Base-by-base conservation (phyloP, 2,113 vertebrate species). In the Formicarius rufipectus region DNA sequence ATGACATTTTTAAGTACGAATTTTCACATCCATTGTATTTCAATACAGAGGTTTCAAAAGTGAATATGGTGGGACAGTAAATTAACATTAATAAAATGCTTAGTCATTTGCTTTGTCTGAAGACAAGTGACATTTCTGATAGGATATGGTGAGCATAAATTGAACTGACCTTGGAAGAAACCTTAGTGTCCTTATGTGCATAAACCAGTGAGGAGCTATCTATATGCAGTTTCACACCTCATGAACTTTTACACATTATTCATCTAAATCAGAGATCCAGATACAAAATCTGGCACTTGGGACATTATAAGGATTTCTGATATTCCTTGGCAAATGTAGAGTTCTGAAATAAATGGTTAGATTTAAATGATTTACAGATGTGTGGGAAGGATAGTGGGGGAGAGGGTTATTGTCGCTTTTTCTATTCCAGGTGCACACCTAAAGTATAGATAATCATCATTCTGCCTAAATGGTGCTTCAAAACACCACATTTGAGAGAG, bases 161-260 rank as follows among this genome's bases (percentile, higher is more conserved):
- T 76, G 66, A 95, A 95, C 72, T 93, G 95, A 97, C 96, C 96
- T 96, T 97, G 97, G 69, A 89, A 94, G 92, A 95, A 94, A 90
- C 68, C 44, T 85, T 87, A 84, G 94, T 59, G 88, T 90, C 87
- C 88, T 96, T 89, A 82, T 92, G 93, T 95, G 90, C 93, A 92
- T 90, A 95, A 95, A 92, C 39, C 90, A 92, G 76, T 52, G 84
- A 92, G 85, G 73, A 96, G 73, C 95, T 64, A 96, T 95, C 96
- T 93, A 90, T 95, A 94, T 88, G 92, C 91, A 87, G 95, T 96
- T 97, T 97, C 95, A 97, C 94, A 96, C 90, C 93, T 94, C 96
- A 97, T 96, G 93, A 96, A 97, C 85, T 95, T 97, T 94, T 97
- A 95, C 95, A 87, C 90, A 86, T 96, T 96, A 96, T 52, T 96